A percentile compares a stretch with the other conserved stretches of the same genome.
Evolutionary conservation across 2,888 invertebrate genomes (phyloP).

Genomic region (Rhopalosiphum nymphaeae): DNA sequence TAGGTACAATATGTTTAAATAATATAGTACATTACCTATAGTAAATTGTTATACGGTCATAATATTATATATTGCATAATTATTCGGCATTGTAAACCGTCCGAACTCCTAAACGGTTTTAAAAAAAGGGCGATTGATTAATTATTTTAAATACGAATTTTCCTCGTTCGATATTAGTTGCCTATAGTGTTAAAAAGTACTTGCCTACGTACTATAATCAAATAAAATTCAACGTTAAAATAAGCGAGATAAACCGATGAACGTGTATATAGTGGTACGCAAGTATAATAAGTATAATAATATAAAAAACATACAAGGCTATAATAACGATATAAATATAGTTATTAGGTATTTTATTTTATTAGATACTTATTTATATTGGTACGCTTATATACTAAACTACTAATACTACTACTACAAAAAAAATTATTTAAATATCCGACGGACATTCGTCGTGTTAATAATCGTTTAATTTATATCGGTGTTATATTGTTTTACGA

Average conservation of each 20-base stretch:
- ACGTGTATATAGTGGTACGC: not conserved
- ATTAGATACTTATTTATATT: not conserved
- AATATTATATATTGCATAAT: not conserved
- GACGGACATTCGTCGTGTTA: not conserved
- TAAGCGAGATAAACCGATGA: not conserved
- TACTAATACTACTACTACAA: not conserved
- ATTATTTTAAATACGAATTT: not conserved
- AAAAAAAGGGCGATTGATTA: not conserved
- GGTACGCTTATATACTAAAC: not conserved
- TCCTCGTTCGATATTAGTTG: not conserved
- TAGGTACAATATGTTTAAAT: not conserved
- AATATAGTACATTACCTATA: not conserved
- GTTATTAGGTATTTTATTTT: not conserved
- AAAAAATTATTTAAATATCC: not conserved
- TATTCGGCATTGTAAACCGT: not conserved
- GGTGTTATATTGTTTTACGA: not conserved
- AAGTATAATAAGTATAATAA: not conserved
- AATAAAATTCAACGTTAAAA: not conserved
- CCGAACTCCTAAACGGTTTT: not conserved
- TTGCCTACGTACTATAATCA: not conserved
- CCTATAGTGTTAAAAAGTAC: not conserved
- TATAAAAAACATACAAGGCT: not conserved
- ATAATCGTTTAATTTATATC: not conserved
- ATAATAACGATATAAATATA: not conserved
- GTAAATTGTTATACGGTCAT: not conserved